These are phyloP conservation scores for Pandion haliaetus DNA, from an alignment of 2,113 vertebrate genomes.

Conservation along the genomic window DNA sequence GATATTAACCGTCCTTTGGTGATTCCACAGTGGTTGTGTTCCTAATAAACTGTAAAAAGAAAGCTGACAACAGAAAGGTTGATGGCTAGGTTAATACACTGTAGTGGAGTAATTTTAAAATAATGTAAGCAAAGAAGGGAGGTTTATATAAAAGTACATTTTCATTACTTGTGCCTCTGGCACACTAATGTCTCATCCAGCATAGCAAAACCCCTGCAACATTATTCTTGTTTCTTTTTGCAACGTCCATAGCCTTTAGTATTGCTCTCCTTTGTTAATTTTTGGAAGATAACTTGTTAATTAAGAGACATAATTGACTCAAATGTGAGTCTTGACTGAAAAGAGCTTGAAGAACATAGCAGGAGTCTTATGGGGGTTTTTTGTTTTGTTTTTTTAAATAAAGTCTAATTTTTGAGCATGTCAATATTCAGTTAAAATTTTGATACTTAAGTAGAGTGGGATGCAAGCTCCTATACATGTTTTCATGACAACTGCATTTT, in stretches of 20 bases:
- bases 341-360: not conserved
- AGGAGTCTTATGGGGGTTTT: not conserved
- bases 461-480: not conserved
- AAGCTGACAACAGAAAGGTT: not conserved
- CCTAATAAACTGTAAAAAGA: slow-evolving; percentile 17
- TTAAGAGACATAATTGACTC: not conserved
- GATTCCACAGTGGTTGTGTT: not conserved
- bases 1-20: not conserved
- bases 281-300: slow-evolving; percentile 16
- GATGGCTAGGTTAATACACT: slow-evolving; percentile 25
- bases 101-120: slow-evolving; percentile 43
- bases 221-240: slow-evolving; percentile 1
- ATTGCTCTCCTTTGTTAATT: not conserved
- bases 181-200: not conserved
- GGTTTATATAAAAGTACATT: slow-evolving; percentile 48
- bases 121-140: slow-evolving; percentile 52
- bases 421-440: not conserved
- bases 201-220: not conserved
- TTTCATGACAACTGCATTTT: not conserved
- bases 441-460: not conserved
- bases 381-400: not conserved
- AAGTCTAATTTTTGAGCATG: not conserved
- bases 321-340: not conserved
- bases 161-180: slow-evolving; percentile 5
- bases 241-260: not conserved